Conservation (phyloP, 2,797 vertebrate genomes). For the Gobio occitaniae region DNA sequence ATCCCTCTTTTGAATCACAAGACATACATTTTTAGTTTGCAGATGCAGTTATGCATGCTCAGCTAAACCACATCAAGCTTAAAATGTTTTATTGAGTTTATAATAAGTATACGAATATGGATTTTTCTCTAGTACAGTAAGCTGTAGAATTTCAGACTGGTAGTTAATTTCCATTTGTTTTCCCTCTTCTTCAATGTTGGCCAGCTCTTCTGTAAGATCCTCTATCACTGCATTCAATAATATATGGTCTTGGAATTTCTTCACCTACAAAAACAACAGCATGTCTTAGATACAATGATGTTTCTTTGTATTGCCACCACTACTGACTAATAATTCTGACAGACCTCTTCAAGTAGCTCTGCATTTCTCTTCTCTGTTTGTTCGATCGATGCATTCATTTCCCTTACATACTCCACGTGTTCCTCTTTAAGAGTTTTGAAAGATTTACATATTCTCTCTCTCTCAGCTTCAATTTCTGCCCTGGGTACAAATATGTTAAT, state of each 20-base stretch:
- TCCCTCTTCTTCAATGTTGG: constrained; percentile 48
- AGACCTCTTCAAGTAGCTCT: constrained; percentile 67
- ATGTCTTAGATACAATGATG: not conserved
- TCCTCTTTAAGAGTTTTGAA: constrained; percentile 56
- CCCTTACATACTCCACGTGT: constrained; percentile 62
- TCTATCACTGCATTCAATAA: constrained; percentile 46
- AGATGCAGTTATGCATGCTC: not conserved
- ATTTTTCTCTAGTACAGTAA: not conserved
- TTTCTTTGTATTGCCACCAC: not conserved
- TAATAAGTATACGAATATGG: not conserved
- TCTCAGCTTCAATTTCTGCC: constrained; percentile 58
- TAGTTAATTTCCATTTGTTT: constrained; percentile 43
- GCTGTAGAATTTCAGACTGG: constrained; percentile 52
- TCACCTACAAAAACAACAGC: constrained; percentile 44
- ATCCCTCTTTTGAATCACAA: constrained; percentile 54
- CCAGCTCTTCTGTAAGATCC: constrained; percentile 49
- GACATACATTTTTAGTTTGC: constrained; percentile 19
- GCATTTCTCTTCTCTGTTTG: constrained; percentile 51
- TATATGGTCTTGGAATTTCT: constrained; percentile 55
- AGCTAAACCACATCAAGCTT: not conserved
- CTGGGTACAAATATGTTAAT: constrained; percentile 36
- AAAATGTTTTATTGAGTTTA: not conserved
- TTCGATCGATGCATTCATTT: constrained; percentile 58
- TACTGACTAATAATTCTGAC: not conserved
- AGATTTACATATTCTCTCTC: constrained; percentile 28